These are phyloP conservation scores for Gadus chalcogrammus DNA, from an alignment of 2,113 vertebrate species.

Conservation along the genomic window DNA sequence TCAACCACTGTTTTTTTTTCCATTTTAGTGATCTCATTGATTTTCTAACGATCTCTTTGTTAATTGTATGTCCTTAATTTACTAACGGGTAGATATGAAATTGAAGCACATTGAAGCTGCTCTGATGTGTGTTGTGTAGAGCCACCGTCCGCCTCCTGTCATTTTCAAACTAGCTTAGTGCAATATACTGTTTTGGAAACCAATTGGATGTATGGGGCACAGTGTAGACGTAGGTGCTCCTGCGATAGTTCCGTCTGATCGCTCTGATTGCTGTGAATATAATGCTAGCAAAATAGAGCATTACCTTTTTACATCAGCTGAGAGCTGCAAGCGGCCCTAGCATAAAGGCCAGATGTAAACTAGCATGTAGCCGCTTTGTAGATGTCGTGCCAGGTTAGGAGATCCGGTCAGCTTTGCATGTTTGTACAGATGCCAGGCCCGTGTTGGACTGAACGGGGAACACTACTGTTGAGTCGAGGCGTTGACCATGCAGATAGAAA, in stretches of 20 bases:
- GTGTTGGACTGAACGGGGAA: constrained; percentile 20
- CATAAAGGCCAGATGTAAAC: not conserved
- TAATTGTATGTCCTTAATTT: constrained; percentile 39
- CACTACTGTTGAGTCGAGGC: constrained; percentile 23
- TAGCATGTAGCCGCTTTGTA: constrained; percentile 13
- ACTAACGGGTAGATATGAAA: constrained; percentile 38
- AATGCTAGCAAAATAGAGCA: constrained; percentile 19
- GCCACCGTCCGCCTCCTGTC: constrained; percentile 13
- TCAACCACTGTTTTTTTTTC: not conserved
- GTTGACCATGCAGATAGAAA: constrained; percentile 2
- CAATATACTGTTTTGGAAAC: constrained; percentile 58
- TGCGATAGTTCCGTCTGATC: constrained; percentile 18
- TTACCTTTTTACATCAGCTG: not conserved
- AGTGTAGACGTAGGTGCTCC: constrained; percentile 13
- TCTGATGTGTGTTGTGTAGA: constrained; percentile 45
- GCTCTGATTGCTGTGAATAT: constrained; percentile 46
- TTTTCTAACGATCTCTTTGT: constrained; percentile 36
- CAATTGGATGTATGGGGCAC: constrained; percentile 41
- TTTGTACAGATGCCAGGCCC: constrained; percentile 22
- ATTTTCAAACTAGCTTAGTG: constrained; percentile 38
- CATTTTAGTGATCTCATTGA: constrained; percentile 24
- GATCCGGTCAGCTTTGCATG: constrained; percentile 33
- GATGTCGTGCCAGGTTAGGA: accelerated
- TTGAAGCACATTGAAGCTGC: constrained; percentile 56
- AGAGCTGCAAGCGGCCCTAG: constrained; percentile 24